These are phyloP conservation scores for Aurelia sp. DNA, from an alignment of 30 jellyfish, hydroid and myxozoan genomes.

Conservation along the genomic window DNA sequence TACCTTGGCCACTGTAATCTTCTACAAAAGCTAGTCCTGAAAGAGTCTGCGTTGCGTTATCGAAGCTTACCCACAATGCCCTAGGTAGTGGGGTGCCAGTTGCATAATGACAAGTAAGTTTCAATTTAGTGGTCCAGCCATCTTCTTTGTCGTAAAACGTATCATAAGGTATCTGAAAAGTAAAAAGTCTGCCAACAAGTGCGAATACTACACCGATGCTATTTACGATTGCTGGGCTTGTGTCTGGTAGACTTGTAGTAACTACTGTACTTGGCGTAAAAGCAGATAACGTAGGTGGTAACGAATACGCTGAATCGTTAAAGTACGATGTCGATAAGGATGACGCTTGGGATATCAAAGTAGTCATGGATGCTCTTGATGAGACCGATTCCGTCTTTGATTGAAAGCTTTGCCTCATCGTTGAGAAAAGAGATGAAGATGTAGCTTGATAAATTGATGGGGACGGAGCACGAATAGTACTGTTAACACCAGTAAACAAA, in stretches of 20 bases:
- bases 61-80: constrained; percentile 51
- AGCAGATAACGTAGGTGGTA: not conserved
- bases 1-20: constrained; percentile 46
- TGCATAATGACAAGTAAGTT: constrained; percentile 30
- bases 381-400: too few relatives aligned
- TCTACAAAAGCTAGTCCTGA: constrained; percentile 43
- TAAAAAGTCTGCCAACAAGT: constrained; percentile 42
- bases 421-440: too few relatives aligned
- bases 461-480: too few relatives aligned
- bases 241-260: constrained; percentile 16
- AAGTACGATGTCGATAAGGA: not conserved
- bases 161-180: constrained; percentile 45
- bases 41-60: constrained; percentile 44
- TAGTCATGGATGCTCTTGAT: too few relatives aligned
- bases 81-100: constrained; percentile 28
- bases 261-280: constrained; percentile 1
- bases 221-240: constrained; percentile 52
- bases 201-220: constrained; percentile 58
- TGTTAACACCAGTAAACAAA: too few relatives aligned
- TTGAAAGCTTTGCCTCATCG: too few relatives aligned
- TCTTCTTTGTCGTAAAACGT: constrained; percentile 68
- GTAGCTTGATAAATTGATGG: too few relatives aligned
- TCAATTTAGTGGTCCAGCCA: constrained; percentile 54
- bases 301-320: not conserved
- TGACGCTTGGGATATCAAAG: too few relatives aligned